A percentile compares a stretch with the other conserved stretches of the same genome.
phyloP scores from a whole-genome alignment of 2,888 invertebrate genomes.

The Trissoscelio sp. region DNA sequence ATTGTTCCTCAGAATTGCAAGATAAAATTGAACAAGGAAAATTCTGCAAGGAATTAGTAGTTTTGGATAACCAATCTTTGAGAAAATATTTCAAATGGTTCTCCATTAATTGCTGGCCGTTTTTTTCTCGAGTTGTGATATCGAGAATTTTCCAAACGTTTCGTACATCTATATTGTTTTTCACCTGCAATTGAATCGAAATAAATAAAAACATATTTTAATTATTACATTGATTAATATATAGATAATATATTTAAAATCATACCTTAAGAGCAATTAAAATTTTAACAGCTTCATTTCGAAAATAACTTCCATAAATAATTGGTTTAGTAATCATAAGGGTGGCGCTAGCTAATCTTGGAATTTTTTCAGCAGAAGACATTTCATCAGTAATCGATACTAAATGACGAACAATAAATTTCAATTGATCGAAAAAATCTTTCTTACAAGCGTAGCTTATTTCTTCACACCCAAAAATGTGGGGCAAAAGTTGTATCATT shows the following conservation, averaged over 20 bases:
- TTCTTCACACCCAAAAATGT: slow-evolving; percentile 77
- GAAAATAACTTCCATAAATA: slow-evolving; percentile 82
- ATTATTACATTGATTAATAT: slow-evolving; percentile 82
- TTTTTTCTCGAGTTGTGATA: slow-evolving; percentile 40
- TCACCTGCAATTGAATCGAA: slow-evolving; percentile 20
- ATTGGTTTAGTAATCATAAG: slow-evolving; percentile 85
- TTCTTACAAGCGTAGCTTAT: slow-evolving; percentile 75
- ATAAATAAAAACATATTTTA: slow-evolving; percentile 75
- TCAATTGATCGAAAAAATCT: slow-evolving; percentile 79
- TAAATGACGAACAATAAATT: slow-evolving; percentile 65
- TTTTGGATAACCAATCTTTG: slow-evolving; percentile 25
- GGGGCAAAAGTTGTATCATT: slow-evolving; percentile 80
- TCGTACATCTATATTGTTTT: slow-evolving; percentile 49
- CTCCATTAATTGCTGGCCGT: slow-evolving; percentile 26
- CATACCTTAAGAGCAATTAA: slow-evolving; percentile 84
- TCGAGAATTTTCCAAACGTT: slow-evolving; percentile 47
- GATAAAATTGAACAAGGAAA: slow-evolving; percentile 48
- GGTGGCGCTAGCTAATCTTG: slow-evolving; percentile 86
- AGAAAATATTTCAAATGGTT: slow-evolving; percentile 30
- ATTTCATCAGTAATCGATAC: slow-evolving; percentile 34
- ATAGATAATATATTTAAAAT: slow-evolving; percentile 68
- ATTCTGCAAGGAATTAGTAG: slow-evolving; percentile 18
- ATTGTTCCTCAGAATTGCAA: slow-evolving; percentile 30
- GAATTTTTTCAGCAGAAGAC: slow-evolving; percentile 84
- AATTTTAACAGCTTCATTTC: slow-evolving; percentile 85